phyloP scores from a whole-genome alignment of 2,888 invertebrate species.

The Pteria penguin region DNA sequence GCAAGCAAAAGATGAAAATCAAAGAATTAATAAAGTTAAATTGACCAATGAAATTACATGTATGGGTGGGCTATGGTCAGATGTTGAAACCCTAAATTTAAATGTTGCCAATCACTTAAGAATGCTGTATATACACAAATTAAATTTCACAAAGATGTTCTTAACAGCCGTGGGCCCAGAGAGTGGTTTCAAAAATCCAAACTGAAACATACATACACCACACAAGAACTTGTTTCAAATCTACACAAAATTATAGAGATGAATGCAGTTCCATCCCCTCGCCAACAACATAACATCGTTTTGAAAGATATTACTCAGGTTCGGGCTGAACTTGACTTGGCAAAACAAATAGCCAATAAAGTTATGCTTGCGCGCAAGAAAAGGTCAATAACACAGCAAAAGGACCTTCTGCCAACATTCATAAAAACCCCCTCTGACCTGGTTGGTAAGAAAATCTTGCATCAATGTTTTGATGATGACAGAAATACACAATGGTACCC shows the following conservation, averaged over 20 bases:
- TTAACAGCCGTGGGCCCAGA: conserved; percentile 6
- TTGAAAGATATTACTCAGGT: background rate
- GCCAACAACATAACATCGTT: background rate
- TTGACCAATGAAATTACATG: conserved; percentile 11
- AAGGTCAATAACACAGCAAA: conserved; percentile 11
- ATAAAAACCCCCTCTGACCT: background rate
- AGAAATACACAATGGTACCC: background rate
- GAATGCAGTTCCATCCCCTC: background rate
- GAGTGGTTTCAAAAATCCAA: conserved; percentile 17
- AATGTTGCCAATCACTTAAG: background rate
- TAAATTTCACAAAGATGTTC: conserved; percentile 26
- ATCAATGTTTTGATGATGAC: background rate
- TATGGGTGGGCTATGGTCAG: conserved; percentile 15
- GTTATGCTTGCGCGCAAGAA: background rate
- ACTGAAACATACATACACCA: background rate
- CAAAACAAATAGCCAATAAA: background rate
- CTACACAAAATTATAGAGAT: background rate
- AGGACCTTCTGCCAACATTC: conserved; percentile 1
- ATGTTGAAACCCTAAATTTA: background rate
- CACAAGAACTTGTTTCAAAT: background rate
- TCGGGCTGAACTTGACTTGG: background rate
- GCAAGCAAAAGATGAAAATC: conserved; percentile 1
- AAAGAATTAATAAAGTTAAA: background rate
- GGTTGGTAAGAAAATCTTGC: background rate
- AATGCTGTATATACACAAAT: background rate